Conservation (phyloP, 2,888 invertebrate genomes). For the Tolmerus cingulatus region DNA sequence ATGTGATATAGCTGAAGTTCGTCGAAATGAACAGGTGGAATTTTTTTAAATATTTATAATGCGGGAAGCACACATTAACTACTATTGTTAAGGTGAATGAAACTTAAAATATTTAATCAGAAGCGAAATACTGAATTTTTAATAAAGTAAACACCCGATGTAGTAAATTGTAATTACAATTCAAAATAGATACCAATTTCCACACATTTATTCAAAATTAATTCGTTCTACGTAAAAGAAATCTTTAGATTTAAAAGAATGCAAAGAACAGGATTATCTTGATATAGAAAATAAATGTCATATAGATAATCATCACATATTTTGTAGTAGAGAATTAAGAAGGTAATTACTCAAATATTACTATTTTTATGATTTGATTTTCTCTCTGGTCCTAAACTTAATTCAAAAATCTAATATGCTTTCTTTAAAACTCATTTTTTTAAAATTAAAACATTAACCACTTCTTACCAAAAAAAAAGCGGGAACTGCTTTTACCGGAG, state of each 20-base stretch:
- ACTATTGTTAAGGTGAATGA: background rate
- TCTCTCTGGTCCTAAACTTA: too few relatives aligned
- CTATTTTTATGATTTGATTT: too few relatives aligned
- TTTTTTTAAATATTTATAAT: background rate
- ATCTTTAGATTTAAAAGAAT: background rate
- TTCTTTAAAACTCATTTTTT: too few relatives aligned
- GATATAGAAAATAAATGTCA: background rate
- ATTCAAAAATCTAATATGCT: too few relatives aligned
- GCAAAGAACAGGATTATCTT: background rate
- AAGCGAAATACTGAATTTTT: background rate
- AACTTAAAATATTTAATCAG: background rate
- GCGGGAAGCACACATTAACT: background rate
- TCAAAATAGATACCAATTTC: background rate
- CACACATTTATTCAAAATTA: background rate
- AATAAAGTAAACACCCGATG: background rate
- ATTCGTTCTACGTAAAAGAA: background rate
- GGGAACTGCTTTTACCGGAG: too few relatives aligned
- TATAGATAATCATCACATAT: too few relatives aligned
- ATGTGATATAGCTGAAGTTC: background rate
- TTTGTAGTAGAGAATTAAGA: too few relatives aligned
- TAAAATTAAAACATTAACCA: too few relatives aligned
- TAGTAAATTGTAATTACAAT: background rate
- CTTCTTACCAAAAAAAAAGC: too few relatives aligned
- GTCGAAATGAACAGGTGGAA: background rate
- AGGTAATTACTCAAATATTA: too few relatives aligned